Conservation (phyloP, 92 coral and sea anemone genomes). For the Phenganax subtilis region DNA sequence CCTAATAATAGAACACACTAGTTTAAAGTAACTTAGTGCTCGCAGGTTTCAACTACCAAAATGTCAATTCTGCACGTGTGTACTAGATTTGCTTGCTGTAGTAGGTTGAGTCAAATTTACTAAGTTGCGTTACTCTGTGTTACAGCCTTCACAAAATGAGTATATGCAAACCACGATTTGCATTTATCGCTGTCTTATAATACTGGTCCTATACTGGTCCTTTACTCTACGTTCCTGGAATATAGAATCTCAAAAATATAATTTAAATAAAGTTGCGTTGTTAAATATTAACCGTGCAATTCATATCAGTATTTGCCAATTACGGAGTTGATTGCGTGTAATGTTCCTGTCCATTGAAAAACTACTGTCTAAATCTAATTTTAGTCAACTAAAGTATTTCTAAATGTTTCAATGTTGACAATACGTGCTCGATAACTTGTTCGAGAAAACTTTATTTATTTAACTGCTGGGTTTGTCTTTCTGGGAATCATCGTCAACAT, state of each 20-base stretch:
- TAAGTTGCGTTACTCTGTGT: neutral
- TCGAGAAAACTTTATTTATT: neutral
- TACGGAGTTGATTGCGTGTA: neutral
- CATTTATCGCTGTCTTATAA: neutral
- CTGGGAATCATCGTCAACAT: neutral
- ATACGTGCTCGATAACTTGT: conserved; percentile 3
- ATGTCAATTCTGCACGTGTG: neutral
- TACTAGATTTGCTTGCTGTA: neutral
- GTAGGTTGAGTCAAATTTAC: neutral
- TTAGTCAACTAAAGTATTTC: neutral
- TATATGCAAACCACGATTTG: neutral
- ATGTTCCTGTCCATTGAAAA: neutral
- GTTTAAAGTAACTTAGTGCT: neutral
- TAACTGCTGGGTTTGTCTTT: conserved; percentile 6
- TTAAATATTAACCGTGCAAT: conserved; percentile 21
- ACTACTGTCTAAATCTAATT: neutral
- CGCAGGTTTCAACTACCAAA: neutral
- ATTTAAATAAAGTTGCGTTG: conserved; percentile 5
- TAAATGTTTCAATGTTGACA: neutral
- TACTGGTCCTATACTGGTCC: neutral
- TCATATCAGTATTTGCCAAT: neutral
- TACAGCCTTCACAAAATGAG: conserved; percentile 10
- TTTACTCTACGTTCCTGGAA: neutral
- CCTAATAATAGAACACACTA: too few relatives aligned
- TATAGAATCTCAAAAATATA: conserved; percentile 9